Percentiles rank a stretch among this genome's conserved stretches.
These are phyloP conservation scores for Nephotettix cincticeps DNA, from an alignment of 1,140 invertebrate species.

Conservation along the genomic window DNA sequence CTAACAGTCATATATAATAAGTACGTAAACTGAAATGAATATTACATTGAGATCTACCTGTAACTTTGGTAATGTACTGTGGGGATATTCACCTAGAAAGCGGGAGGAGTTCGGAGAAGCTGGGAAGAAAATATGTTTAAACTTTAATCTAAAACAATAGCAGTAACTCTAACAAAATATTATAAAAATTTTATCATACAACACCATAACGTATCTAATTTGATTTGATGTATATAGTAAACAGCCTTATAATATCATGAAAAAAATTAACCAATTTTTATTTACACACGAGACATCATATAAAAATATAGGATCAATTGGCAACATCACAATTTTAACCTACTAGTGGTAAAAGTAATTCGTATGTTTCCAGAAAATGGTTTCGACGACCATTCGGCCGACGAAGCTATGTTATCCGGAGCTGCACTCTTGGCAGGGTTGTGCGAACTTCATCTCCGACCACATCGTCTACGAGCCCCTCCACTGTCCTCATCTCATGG, in stretches of 20 bases:
- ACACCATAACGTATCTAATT: constrained; percentile 1
- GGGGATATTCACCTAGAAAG: no score
- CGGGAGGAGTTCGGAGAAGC: no score
- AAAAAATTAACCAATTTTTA: background rate
- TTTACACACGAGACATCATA: constrained; percentile 24
- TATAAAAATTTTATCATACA: constrained; percentile 10
- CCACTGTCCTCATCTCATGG: background rate
- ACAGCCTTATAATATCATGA: constrained; percentile 7
- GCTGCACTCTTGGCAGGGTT: constrained; percentile 59
- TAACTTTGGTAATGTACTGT: constrained; percentile 11
- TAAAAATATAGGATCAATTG: constrained; percentile 22
- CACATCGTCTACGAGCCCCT: constrained; percentile 59
- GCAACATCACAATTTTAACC: background rate
- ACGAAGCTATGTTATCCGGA: constrained; percentile 60
- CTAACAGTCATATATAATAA: background rate
- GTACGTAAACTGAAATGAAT: background rate
- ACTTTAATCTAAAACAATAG: no score
- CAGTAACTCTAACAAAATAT: background rate
- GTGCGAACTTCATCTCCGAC: constrained; percentile 60
- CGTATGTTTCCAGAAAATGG: constrained; percentile 41
- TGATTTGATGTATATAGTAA: background rate
- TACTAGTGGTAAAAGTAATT: constrained; percentile 5
- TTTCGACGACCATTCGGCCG: constrained; percentile 65
- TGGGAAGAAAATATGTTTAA: no score
- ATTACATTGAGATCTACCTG: constrained; percentile 6